Evolutionary conservation across 64 coral and sea anemone species (phyloP).

Genomic region (Montipora efflorescens): DNA sequence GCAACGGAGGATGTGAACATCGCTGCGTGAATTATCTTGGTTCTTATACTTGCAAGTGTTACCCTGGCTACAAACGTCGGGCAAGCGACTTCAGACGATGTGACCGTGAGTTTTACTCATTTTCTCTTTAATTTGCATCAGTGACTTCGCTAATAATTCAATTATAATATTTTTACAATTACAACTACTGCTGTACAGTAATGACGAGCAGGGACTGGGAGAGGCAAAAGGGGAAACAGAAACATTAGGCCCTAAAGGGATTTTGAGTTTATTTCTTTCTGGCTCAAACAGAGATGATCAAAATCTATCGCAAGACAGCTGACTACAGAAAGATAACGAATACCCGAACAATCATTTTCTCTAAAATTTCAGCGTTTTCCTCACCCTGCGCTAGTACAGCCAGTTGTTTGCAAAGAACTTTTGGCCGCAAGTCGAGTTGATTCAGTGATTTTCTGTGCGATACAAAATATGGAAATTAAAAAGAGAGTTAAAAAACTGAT

Average conservation of each 20-base stretch:
- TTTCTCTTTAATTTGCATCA: background rate
- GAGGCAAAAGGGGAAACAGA: background rate
- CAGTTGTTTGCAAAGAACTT: no score
- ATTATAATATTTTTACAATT: background rate
- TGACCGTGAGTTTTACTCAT: conserved; percentile 5
- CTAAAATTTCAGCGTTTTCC: no score
- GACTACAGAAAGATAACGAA: no score
- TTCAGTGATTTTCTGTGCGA: no score
- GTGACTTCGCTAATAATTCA: background rate
- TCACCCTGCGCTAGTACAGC: no score
- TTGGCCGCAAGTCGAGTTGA: no score
- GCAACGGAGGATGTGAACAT: conserved; percentile 52
- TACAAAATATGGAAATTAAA: background rate
- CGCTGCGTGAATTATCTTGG: conserved; percentile 20
- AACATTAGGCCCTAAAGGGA: background rate
- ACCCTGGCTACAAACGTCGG: conserved; percentile 30
- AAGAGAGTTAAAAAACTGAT: background rate
- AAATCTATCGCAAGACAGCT: no score
- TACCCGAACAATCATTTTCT: no score
- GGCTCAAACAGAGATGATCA: no score
- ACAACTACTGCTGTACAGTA: background rate
- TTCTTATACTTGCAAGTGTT: conserved; percentile 23
- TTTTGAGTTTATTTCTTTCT: background rate
- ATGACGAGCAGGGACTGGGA: background rate
- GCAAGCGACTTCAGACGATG: background rate